phyloP scores from a whole-genome alignment of 2,113 vertebrate species.

The Narcine bancroftii region DNA sequence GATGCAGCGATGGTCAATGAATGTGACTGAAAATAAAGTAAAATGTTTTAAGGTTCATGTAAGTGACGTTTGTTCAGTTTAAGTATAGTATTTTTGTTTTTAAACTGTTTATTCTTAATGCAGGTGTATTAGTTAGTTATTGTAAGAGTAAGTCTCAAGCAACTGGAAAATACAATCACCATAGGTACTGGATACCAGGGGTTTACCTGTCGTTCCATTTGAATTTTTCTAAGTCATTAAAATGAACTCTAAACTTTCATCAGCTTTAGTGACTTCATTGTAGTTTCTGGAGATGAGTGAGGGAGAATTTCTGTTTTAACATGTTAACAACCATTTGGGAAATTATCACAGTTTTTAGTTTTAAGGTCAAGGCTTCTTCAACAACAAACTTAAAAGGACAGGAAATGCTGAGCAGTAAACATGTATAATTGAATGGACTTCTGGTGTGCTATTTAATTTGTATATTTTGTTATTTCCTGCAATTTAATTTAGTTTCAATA shows the following conservation, averaged over 20 bases:
- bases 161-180: too few relatives aligned
- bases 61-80: too few relatives aligned
- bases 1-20: too few relatives aligned
- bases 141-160: too few relatives aligned
- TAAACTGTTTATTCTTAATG: too few relatives aligned
- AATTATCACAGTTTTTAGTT: background rate
- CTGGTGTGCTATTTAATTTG: background rate
- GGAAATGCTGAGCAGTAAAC: background rate
- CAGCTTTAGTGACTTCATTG: background rate
- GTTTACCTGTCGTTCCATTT: background rate
- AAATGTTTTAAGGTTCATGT: too few relatives aligned
- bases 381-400: background rate
- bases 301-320: background rate
- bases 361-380: background rate
- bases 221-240: background rate
- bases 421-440: background rate
- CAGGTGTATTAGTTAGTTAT: too few relatives aligned
- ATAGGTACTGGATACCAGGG: too few relatives aligned
- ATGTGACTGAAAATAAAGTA: too few relatives aligned
- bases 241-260: background rate
- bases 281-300: background rate
- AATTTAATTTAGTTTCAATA: background rate
- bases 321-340: background rate
- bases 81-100: too few relatives aligned
- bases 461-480: constrained; percentile 20